Evolutionary conservation across 2,888 invertebrate species (phyloP).

Genomic region (Acleris emargana): DNA sequence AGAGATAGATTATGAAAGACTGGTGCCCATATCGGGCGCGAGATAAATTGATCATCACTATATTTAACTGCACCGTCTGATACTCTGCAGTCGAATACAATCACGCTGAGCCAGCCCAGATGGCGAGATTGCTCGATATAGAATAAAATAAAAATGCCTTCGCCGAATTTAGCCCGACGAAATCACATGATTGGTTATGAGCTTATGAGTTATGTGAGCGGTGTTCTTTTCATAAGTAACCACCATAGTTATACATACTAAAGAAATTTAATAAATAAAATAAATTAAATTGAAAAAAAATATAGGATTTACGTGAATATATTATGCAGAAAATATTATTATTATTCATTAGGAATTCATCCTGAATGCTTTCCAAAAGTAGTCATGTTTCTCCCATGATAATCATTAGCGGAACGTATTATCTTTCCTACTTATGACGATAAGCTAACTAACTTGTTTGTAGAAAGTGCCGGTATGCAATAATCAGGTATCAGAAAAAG

Average conservation of each 20-base stretch:
- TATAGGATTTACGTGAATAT: too few species aligned
- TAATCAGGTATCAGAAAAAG: constrained; percentile 40
- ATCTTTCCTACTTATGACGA: not conserved
- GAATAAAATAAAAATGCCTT: constrained; percentile 24
- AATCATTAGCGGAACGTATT: too few species aligned
- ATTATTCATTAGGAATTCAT: too few species aligned
- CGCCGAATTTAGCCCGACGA: constrained; percentile 8
- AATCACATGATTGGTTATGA: constrained; percentile 4
- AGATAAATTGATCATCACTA: constrained; percentile 33
- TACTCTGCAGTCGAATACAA: constrained; percentile 27
- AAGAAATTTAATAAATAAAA: too few species aligned
- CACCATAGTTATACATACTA: not conserved
- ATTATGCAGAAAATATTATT: too few species aligned
- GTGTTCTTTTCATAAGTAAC: not conserved
- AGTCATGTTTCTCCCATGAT: too few species aligned
- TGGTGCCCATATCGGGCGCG: constrained; percentile 28
- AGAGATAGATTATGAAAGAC: constrained; percentile 18
- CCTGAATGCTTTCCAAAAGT: too few species aligned
- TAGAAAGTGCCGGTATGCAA: constrained; percentile 58
- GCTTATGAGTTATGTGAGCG: not conserved
- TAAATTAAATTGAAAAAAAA: too few species aligned
- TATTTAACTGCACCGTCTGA: constrained; percentile 29
- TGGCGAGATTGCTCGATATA: constrained; percentile 31
- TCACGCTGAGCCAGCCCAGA: constrained; percentile 31
- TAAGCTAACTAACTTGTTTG: constrained; percentile 4